Percentiles rank a stretch among this genome's conserved stretches.
These are phyloP conservation scores for Peromyscus nudipes DNA, from an alignment of 2,797 vertebrate species.

Conservation along the genomic window DNA sequence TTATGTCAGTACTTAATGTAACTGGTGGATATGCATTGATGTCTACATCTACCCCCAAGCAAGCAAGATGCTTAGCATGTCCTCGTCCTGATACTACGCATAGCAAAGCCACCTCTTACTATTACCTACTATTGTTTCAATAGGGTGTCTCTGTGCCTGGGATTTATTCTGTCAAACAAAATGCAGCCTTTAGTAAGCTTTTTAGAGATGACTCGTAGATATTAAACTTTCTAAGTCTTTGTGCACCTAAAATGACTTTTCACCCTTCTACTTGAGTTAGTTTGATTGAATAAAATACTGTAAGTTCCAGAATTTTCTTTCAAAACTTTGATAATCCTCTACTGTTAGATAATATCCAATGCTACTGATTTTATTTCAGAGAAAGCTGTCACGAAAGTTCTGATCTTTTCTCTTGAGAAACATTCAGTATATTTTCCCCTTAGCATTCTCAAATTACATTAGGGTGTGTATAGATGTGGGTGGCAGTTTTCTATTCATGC, in stretches of 20 bases:
- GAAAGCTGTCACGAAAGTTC: neutral
- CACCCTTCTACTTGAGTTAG: neutral
- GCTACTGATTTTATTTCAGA: neutral
- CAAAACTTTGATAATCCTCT: neutral
- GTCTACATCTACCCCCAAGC: neutral
- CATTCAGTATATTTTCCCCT: slow-evolving; percentile 5
- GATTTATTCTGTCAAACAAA: neutral
- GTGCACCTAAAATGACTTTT: slow-evolving; percentile 20
- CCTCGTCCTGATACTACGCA: neutral
- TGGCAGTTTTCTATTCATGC: slow-evolving; percentile 44
- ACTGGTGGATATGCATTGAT: neutral
- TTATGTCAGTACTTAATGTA: neutral
- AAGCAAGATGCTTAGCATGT: neutral
- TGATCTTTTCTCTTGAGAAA: slow-evolving; percentile 42
- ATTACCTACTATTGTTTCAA: neutral
- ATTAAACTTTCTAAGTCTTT: slow-evolving; percentile 18
- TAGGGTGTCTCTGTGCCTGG: neutral
- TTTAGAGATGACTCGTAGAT: slow-evolving; percentile 15
- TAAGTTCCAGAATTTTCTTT: neutral
- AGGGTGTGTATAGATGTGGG: neutral
- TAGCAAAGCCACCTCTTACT: neutral
- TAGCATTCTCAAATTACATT: slow-evolving; percentile 37
- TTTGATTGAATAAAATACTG: slow-evolving; percentile 6
- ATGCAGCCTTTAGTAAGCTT: neutral
- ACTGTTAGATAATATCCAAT: neutral